phyloP scores from a whole-genome alignment of 1,140 invertebrate genomes.

The Drosophila kikkawai region DNA sequence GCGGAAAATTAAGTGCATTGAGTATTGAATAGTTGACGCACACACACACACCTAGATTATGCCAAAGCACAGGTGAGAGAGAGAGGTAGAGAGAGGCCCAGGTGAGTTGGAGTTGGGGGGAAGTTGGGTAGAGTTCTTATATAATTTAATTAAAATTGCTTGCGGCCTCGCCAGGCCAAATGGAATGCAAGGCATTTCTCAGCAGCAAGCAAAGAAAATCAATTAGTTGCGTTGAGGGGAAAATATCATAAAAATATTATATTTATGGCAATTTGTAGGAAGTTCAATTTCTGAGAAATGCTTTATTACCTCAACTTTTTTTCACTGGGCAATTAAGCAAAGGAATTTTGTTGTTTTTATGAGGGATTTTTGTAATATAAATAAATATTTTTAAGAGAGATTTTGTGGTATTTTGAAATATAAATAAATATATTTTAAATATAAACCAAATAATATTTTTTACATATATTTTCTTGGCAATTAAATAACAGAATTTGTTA shows the following conservation, averaged over 20 bases:
- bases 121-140: constrained; percentile 19
- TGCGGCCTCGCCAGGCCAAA: neutral
- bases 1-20: constrained; percentile 28
- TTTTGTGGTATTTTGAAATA: too few relatives aligned
- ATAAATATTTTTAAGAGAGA: too few relatives aligned
- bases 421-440: neutral
- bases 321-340: neutral
- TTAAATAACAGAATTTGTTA: too few relatives aligned
- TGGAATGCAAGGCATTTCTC: constrained; percentile 28
- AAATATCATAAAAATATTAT: constrained; percentile 9
- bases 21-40: constrained; percentile 27
- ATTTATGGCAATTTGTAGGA: constrained; percentile 15
- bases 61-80: neutral
- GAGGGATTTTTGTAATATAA: too few relatives aligned
- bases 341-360: too few relatives aligned
- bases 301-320: neutral
- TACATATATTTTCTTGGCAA: too few relatives aligned
- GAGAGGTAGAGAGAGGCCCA: neutral
- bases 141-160: constrained; percentile 45
- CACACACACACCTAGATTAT: constrained; percentile 26
- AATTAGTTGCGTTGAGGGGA: constrained; percentile 17
- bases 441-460: too few relatives aligned
- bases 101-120: neutral
- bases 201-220: constrained; percentile 16
- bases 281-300: neutral